Evolutionary conservation across 2,888 invertebrate species (phyloP).

Genomic region (Erebia aethiops): DNA sequence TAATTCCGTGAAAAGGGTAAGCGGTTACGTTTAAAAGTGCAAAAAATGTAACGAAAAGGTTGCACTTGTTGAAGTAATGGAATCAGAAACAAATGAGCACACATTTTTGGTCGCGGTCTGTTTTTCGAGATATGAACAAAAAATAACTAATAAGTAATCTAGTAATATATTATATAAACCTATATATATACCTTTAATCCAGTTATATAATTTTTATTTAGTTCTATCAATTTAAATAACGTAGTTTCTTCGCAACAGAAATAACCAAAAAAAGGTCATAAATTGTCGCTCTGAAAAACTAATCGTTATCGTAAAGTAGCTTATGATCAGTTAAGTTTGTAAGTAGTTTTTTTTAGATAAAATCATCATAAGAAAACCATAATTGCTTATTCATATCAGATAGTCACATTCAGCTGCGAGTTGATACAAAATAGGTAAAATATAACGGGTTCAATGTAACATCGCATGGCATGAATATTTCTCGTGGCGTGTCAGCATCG

Average conservation of each 20-base stretch:
- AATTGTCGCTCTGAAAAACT: no score
- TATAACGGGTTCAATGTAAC: conserved; percentile 32
- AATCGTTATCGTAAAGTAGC: no score
- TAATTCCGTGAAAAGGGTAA: conserved; percentile 48
- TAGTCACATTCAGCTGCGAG: not conserved
- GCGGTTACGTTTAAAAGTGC: conserved; percentile 42
- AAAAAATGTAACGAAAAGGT: conserved; percentile 26
- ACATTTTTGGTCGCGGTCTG: not conserved
- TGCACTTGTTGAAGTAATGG: conserved; percentile 2
- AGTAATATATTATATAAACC: no score
- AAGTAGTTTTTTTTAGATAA: no score
- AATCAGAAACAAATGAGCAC: conserved; percentile 9
- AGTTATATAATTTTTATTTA: no score
- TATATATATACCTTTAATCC: no score
- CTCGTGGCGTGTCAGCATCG: conserved; percentile 31
- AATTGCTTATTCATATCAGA: not conserved
- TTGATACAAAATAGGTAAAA: not conserved
- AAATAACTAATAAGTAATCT: no score
- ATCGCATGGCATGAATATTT: conserved; percentile 28
- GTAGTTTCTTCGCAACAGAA: no score
- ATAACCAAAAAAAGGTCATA: no score
- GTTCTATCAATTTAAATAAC: no score
- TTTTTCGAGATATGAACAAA: not conserved
- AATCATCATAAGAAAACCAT: no score
- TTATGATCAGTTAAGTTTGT: no score